Evolutionary conservation across 2,888 invertebrate species (phyloP), one percentile per base, ranked within the genome.

Genomic region (Cryptophagus acutangulus): DNA sequence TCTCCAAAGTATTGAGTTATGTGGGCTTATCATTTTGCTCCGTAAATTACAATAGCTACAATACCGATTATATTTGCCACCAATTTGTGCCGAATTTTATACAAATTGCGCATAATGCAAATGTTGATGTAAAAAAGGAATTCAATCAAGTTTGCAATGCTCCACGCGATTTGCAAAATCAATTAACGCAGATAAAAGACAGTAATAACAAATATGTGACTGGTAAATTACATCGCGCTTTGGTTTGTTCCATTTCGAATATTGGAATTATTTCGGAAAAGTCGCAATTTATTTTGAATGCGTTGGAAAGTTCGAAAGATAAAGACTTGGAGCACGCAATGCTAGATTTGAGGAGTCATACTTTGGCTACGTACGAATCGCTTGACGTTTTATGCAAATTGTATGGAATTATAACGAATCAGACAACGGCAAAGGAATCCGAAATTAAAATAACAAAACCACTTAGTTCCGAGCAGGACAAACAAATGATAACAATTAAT

Each of bases 281-380:
- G 40, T 55, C 54, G 2, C 39, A 42, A 15, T 34, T 15, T 6
- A 40, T 58, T 4, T 40, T 58, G 10, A 37, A 42, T 10, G 46
- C 40, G 18, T 16, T 56, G 3, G 51, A 55, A 18, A 33, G 30
- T 9, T 12, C 24, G 8, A 44, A 42, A 14, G 44, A 44, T 10
- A 36, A 36, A 9, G 35, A 17, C 2, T 17, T 51, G 3, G 45
- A 38, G 16, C 34, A 15, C 3, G 35, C 48, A 18, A 30, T 60
- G 15, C 16, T 41, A 3, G 57, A 58, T 34, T 42, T 60, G 31
- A 45, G 51, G 17, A 46, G 46, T 17, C 55, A 59, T 24, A 52
- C 57, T 4, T 51, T 44, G 12, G 54, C 52, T 13, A 55, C 58
- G 2, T 58, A 55, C 38, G 60, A 60, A 45, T 54, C 57, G n/a